Evolutionary conservation across 1,140 invertebrate genomes (phyloP).

Genomic region (Brachionus koreanus): DNA sequence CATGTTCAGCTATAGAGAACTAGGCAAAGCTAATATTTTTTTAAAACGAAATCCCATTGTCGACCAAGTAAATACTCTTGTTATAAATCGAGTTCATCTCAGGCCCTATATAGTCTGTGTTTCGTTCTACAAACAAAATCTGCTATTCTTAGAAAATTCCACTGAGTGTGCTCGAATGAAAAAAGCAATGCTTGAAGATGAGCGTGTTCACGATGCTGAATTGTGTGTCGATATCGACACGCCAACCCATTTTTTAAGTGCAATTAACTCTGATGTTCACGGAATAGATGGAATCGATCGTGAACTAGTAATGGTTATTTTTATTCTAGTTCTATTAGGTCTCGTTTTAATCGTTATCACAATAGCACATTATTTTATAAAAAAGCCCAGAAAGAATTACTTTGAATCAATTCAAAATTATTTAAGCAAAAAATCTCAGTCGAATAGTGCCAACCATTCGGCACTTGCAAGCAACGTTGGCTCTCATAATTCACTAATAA

Average conservation of each 20-base stretch:
- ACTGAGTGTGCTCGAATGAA: not conserved
- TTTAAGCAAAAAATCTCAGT: not conserved
- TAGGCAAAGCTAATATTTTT: not conserved
- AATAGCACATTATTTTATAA: constrained; percentile 7
- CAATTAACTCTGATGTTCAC: constrained; percentile 5
- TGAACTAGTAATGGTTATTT: constrained; percentile 27
- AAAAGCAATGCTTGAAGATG: not conserved
- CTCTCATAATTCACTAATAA: not conserved
- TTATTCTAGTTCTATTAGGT: not conserved
- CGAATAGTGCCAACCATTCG: not conserved
- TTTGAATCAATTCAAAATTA: not conserved
- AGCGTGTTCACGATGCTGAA: not conserved
- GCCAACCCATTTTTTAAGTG: constrained; percentile 15
- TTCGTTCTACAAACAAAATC: not conserved
- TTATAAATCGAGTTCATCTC: constrained; percentile 8
- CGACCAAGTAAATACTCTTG: not conserved
- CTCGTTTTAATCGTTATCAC: not conserved
- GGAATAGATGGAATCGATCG: not conserved
- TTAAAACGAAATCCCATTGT: constrained; percentile 7
- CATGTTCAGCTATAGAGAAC: constrained; percentile 22
- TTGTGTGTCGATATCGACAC: constrained; percentile 38
- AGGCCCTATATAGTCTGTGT: constrained; percentile 41
- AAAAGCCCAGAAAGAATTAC: not conserved
- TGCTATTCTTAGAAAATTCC: not conserved
- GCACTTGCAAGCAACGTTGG: not conserved